Percentiles rank a stretch among this genome's conserved stretches.
Conservation (phyloP, 2,888 invertebrate species). For the Diachrysia chrysitis region DNA sequence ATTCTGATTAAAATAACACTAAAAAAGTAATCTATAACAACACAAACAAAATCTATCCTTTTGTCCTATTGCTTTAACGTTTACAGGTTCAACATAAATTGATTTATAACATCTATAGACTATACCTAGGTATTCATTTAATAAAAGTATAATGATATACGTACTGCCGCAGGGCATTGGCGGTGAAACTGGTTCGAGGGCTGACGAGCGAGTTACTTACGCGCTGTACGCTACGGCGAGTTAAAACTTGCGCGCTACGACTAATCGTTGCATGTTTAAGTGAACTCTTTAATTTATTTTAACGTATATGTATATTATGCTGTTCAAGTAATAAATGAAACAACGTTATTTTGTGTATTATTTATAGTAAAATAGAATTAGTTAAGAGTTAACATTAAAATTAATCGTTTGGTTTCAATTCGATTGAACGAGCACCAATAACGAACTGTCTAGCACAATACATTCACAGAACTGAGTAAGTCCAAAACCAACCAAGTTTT, state of each 20-base stretch:
- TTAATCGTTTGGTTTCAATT: background rate
- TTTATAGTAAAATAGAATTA: constrained; percentile 15
- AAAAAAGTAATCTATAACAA: too few species aligned
- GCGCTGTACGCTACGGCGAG: constrained; percentile 4
- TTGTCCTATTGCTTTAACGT: too few species aligned
- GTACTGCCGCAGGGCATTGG: constrained; percentile 32
- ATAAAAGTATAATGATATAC: constrained; percentile 7
- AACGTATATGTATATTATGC: constrained; percentile 57
- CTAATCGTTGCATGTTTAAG: constrained; percentile 44
- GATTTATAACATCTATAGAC: too few species aligned
- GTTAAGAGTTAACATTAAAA: background rate
- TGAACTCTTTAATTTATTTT: constrained; percentile 53
- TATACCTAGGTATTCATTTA: too few species aligned
- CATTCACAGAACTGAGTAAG: background rate
- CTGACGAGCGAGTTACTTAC: background rate
- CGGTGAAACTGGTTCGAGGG: constrained; percentile 13
- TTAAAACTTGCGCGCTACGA: constrained; percentile 20
- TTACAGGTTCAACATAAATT: too few species aligned
- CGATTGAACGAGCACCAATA: background rate
- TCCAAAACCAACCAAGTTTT: background rate
- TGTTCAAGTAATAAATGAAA: constrained; percentile 53
- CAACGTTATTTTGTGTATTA: constrained; percentile 24
- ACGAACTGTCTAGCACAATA: background rate
- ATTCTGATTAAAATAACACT: too few species aligned
- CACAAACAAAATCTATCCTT: too few species aligned